Evolutionary conservation across 2,888 invertebrate genomes (phyloP).

Genomic region (Watsonalla binaria): DNA sequence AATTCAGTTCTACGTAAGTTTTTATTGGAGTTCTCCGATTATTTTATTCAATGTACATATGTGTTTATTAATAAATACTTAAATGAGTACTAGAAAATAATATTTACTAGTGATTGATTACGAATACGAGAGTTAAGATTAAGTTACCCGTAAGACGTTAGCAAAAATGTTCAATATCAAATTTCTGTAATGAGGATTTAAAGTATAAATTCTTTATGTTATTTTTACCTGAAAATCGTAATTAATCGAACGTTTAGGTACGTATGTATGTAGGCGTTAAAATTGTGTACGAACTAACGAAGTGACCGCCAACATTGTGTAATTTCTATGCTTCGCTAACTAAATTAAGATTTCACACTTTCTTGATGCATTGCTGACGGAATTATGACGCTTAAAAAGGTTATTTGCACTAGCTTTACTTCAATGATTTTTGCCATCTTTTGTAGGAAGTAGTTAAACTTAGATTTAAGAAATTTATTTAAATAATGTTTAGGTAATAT

Average conservation of each 20-base stretch:
- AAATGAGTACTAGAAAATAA: too few relatives aligned
- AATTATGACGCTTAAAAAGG: too few relatives aligned
- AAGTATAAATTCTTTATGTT: neutral
- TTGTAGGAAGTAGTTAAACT: too few relatives aligned
- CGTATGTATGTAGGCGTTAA: neutral
- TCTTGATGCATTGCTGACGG: neutral
- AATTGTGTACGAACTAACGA: neutral
- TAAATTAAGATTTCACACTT: neutral
- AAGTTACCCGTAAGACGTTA: too few relatives aligned
- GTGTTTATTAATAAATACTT: too few relatives aligned
- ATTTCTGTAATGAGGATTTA: neutral
- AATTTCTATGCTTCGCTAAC: slow-evolving; percentile 1
- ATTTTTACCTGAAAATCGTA: neutral
- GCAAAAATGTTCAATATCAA: neutral
- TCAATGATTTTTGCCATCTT: too few relatives aligned
- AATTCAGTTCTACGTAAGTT: slow-evolving; percentile 73
- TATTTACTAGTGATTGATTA: too few relatives aligned
- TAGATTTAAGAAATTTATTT: too few relatives aligned
- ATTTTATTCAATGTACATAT: too few relatives aligned
- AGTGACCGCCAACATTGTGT: neutral
- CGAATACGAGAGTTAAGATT: too few relatives aligned
- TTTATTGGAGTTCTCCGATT: slow-evolving; percentile 3
- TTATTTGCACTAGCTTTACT: too few relatives aligned
- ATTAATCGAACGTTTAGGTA: neutral
- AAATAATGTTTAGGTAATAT: too few relatives aligned